A percentile compares a stretch with the other conserved stretches of the same genome.
Evolutionary conservation across 2,888 invertebrate species (phyloP).

Genomic region (Drosophila trichaetosa): DNA sequence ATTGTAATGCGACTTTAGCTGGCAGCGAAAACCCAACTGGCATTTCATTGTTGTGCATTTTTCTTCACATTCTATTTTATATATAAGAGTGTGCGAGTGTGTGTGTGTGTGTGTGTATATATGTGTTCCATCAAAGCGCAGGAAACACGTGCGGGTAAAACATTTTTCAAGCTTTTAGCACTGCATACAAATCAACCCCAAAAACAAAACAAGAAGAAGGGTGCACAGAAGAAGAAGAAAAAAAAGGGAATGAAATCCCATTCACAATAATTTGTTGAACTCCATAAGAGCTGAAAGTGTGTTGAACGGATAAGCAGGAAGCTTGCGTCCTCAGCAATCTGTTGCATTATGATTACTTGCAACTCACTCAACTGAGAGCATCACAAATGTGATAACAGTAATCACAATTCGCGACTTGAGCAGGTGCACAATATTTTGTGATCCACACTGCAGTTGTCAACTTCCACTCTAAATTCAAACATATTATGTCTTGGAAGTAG

Average conservation of each 20-base stretch:
- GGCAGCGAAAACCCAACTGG: constrained; percentile 59
- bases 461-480: not conserved
- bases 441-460: constrained; percentile 6
- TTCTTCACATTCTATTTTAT: constrained; percentile 67
- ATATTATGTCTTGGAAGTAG: not conserved
- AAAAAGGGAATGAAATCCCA: constrained; percentile 42
- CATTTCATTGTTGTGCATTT: constrained; percentile 80
- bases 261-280: constrained; percentile 80
- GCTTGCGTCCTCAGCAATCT: constrained; percentile 62
- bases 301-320: constrained; percentile 26
- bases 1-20: constrained; percentile 64
- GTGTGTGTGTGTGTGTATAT: constrained; percentile 9
- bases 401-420: constrained; percentile 14
- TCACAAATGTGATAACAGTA: constrained; percentile 40
- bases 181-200: constrained; percentile 80
- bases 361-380: constrained; percentile 42
- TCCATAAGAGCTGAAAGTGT: constrained; percentile 57
- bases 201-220: constrained; percentile 16
- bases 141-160: constrained; percentile 80
- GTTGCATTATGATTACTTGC: constrained; percentile 68
- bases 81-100: constrained; percentile 61
- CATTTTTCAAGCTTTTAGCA: constrained; percentile 81
- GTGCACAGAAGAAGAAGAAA: constrained; percentile 12
- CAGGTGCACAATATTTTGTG: not conserved
- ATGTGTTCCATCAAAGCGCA: constrained; percentile 73